Evolutionary conservation across 1,140 invertebrate genomes (phyloP), one percentile per base, ranked within the genome.

Genomic region (Leptopilina boulardi): DNA sequence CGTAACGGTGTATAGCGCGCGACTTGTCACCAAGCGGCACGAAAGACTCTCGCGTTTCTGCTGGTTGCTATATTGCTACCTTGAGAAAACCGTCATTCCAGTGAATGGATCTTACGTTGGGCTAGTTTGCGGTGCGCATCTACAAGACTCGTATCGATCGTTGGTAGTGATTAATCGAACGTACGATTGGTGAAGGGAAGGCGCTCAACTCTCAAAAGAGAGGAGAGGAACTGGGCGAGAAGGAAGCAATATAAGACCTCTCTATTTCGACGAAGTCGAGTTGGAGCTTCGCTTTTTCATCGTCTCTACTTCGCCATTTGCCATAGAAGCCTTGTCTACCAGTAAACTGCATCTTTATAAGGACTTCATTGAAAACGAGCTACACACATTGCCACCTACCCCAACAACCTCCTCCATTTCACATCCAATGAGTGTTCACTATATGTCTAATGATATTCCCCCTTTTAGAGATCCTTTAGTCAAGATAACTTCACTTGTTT

Each of bases 361-460:
- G 85, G 85, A 83, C 82, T 85, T 86, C 66, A 87, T 87, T 87
- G 86, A 86, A 87, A 83, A 85, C 76, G 84, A 80, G 73, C 66
- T 47, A 26, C 77, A 56, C 77, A 56, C 76, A 76, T 76, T 44
- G 51, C 42, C 75, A 76, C 70, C 70, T 71, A 51, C 34, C 76
- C 70, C 73, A 73, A 54, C n/a, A n/a, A n/a, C n/a, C n/a, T n/a
- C 70, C 41, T 56, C 34, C 15, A 75, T 34, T 47, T 21, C 42
- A 73, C 73, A 56, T 74, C 73, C 73, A 74, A 74, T 74, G 34
- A 72, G 73, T 71, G 71, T 59, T 54, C 74, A 73, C 66, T 70
- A n/a, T n/a, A n/a, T n/a, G 44, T 73, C 47, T 44, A 77, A 81
- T 76, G 77, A 81, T 81, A 81, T 78, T 77, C 78, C 71, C 76